Base-by-base conservation (phyloP, 2,888 invertebrate genomes). In the Drosophila eohydei region DNA sequence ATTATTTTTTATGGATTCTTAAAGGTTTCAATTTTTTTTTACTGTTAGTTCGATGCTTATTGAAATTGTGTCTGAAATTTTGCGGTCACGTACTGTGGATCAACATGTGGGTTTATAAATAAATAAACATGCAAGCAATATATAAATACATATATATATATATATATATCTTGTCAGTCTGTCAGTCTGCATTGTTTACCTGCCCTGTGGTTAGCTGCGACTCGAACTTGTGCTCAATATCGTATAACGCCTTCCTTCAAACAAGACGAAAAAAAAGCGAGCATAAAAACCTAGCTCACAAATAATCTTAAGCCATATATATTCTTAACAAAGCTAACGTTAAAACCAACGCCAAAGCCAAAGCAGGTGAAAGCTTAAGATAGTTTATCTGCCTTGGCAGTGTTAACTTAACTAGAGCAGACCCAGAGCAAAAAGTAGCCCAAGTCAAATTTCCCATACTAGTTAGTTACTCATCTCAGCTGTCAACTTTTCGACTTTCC, bases 141-240 rank as follows among this genome's bases (percentile, higher is more conserved):
- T 30, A 34, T 34, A 56, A 16, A 41, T 48, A 36, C 4, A 58
- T 28, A 54, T 28, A 54, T 36, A 1, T 38, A n/a, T 8, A 3
- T 14, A 12, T 8, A 2, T n/a, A n/a, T 40, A 2, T n/a, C 16
- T 14, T 58, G 30, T 56, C 38, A 30, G 60, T 4, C 43, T 48
- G 44, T 54, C 48, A 2, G 44, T 48, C 48, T 30, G 32, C 32
- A n/a, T 65, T 74, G 63, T 77, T 77, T 77, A 79, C 80, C 66
- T 71, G 78, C 55, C 46, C 63, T 78, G 78, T 50, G 78, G 78
- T 80, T 80, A 34, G 38, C 50, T 69, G 57, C 74, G 52, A 60
- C 57, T 64, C 71, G 76, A 83, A 86, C 89, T 88, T 84, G 84
- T 71, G 64, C 89, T 60, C 81, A 73, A 84, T 84, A 84, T 88